Evolutionary conservation across 1,140 invertebrate species (phyloP), one percentile per base, ranked within the genome.

Genomic region (Metaphire vulgaris): DNA sequence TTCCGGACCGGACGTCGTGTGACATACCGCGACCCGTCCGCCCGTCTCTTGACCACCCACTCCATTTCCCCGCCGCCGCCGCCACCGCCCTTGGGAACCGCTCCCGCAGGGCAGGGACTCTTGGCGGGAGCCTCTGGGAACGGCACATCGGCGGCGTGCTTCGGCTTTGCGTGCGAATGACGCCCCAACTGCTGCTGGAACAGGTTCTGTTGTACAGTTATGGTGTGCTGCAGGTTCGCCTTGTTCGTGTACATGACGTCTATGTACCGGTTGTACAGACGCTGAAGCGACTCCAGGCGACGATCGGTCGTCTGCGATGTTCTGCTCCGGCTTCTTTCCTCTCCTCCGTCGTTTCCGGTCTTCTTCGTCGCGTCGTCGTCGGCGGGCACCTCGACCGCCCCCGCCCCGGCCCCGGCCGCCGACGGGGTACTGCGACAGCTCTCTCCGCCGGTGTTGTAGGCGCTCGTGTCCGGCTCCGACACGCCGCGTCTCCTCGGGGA

Each of bases 11-110:
- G 91, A 29, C 92, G 85, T 64, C 91, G 86, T 0, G 92, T 91
- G 78, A 93, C 92, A 82, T 93, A 93, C 65, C 92, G 87, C 0
- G 91, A 90, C 1, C 92, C 92, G 82, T 93, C 92, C 1, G 91
- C 89, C 70, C 92, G 86, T 33, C 90, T 88, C 80, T 93, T 93
- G 0, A 93, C 91, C 82, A 93, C 92, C 91, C 91, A 92, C 77
- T 92, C 91, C 90, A 91, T 91, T 74, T 84, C 80, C 67, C 56
- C 28, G n/a, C 33, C 56, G n/a, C 26, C n/a, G n/a, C n/a, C n/a
- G n/a, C n/a, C n/a, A n/a, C n/a, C n/a, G n/a, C n/a, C n/a, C n/a
- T n/a, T n/a, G n/a, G n/a, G n/a, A n/a, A n/a, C n/a, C n/a, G n/a
- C n/a, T n/a, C n/a, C n/a, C n/a, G n/a, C n/a, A n/a, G n/a, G n/a